A percentile compares a stretch with the other conserved stretches of the same genome.
Evolutionary conservation across 2,888 invertebrate species (phyloP).

Genomic region (Callyntrura guangdongensis): DNA sequence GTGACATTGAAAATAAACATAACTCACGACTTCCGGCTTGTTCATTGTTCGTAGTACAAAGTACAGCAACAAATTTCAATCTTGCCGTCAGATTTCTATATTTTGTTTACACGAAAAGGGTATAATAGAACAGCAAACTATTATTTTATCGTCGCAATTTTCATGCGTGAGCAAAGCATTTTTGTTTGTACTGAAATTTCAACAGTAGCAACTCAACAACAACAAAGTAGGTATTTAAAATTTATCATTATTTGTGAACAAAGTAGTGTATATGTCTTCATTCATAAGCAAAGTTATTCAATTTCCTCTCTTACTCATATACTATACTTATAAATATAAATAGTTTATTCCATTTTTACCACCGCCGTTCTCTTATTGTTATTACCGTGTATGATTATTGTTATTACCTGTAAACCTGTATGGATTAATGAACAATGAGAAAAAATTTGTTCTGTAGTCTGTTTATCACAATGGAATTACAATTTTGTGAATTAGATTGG

Average conservation of each 20-base stretch:
- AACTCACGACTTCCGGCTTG: not conserved
- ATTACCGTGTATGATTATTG: not conserved
- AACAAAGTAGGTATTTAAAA: too few relatives aligned
- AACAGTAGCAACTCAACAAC: too few relatives aligned
- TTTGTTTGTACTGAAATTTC: too few relatives aligned
- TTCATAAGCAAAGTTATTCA: too few relatives aligned
- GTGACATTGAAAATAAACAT: not conserved
- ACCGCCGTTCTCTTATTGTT: not conserved
- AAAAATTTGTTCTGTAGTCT: not conserved
- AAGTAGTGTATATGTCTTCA: too few relatives aligned
- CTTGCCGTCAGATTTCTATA: not conserved
- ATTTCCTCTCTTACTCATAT: too few relatives aligned
- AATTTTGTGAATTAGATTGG: conserved; percentile 37
- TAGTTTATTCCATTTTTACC: too few relatives aligned
- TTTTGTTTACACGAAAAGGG: not conserved
- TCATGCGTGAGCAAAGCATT: not conserved
- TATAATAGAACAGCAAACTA: not conserved
- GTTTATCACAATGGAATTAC: conserved; percentile 28
- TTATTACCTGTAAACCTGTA: too few relatives aligned
- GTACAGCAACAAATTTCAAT: not conserved
- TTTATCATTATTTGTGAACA: too few relatives aligned
- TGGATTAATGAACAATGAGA: too few relatives aligned
- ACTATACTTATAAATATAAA: too few relatives aligned
- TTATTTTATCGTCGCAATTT: not conserved
- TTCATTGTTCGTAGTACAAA: not conserved